Percentiles rank a stretch among this genome's conserved stretches.
Conservation (phyloP, 2,888 invertebrate species). For the Notodonta ziczac region DNA sequence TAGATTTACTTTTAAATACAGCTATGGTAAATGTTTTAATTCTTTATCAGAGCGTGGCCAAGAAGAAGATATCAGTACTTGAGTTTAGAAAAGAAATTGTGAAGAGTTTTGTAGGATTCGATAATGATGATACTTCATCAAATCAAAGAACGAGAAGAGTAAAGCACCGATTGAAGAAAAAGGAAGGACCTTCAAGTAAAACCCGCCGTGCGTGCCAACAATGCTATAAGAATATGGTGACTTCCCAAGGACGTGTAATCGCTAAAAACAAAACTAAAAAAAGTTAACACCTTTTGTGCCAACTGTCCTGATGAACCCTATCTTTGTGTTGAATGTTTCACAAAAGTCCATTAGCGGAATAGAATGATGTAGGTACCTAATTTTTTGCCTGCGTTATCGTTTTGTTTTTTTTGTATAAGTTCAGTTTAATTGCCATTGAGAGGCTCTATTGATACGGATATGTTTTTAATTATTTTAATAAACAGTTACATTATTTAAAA, state of each 20-base stretch:
- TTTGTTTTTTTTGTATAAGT: neutral
- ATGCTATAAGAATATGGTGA: slow-evolving; percentile 34
- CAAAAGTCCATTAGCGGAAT: neutral
- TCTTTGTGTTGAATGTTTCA: neutral
- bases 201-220: slow-evolving; percentile 29
- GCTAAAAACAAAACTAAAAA: slow-evolving; percentile 43
- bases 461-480: too few relatives aligned
- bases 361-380: neutral
- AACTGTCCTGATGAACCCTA: neutral
- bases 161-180: neutral
- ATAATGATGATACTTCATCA: neutral
- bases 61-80: too few relatives aligned
- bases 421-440: neutral
- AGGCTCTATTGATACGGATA: too few relatives aligned
- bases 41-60: too few relatives aligned
- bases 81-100: neutral
- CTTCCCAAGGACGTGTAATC: slow-evolving; percentile 27
- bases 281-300: slow-evolving; percentile 36
- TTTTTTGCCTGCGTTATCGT: neutral
- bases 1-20: too few relatives aligned
- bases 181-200: slow-evolving; percentile 11
- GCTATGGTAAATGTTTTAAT: too few relatives aligned
- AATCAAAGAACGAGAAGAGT: neutral
- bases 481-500: too few relatives aligned
- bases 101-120: neutral